A percentile compares a stretch with the other conserved stretches of the same genome.
Evolutionary conservation across 2,888 invertebrate species (phyloP).

Genomic region (Sinelater perroti): DNA sequence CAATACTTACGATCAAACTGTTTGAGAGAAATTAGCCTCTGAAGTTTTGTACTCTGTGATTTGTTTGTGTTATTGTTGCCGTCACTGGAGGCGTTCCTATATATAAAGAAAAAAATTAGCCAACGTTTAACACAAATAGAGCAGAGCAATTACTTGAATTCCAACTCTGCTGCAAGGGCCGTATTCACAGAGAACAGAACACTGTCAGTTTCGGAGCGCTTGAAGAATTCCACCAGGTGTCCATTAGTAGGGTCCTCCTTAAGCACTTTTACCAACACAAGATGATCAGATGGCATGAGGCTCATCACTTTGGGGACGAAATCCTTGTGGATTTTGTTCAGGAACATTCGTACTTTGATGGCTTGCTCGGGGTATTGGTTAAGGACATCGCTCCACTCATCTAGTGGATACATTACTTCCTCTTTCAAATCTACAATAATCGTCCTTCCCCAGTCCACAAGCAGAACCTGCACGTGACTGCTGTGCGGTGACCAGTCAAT

Average conservation of each 20-base stretch:
- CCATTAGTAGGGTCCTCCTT: conserved; percentile 49
- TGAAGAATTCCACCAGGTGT: conserved; percentile 74
- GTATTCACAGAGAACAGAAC: conserved; percentile 76
- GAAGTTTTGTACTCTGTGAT: conserved; percentile 38
- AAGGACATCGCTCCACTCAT: conserved; percentile 58
- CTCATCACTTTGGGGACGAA: conserved; percentile 55
- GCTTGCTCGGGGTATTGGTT: conserved; percentile 61
- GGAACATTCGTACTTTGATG: conserved; percentile 49
- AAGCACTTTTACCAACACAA: conserved; percentile 65
- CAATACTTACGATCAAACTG: conserved; percentile 38
- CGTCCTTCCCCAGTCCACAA: conserved; percentile 66
- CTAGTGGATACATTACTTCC: conserved; percentile 61
- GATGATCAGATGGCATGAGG: conserved; percentile 66
- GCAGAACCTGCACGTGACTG: conserved; percentile 62
- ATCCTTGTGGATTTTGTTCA: conserved; percentile 52
- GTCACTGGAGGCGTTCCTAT: conserved; percentile 20
- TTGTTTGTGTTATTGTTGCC: conserved; percentile 28
- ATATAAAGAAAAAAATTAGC: not conserved
- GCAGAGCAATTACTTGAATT: conserved; percentile 41
- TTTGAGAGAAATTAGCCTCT: conserved; percentile 42
- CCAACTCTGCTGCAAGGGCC: conserved; percentile 68
- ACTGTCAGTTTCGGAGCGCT: conserved; percentile 70
- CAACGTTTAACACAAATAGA: not conserved
- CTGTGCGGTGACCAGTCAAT: conserved; percentile 57
- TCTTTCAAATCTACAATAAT: conserved; percentile 56